These are phyloP conservation scores for Siderastrea radians DNA, from an alignment of 92 coral and sea anemone genomes.

Conservation along the genomic window DNA sequence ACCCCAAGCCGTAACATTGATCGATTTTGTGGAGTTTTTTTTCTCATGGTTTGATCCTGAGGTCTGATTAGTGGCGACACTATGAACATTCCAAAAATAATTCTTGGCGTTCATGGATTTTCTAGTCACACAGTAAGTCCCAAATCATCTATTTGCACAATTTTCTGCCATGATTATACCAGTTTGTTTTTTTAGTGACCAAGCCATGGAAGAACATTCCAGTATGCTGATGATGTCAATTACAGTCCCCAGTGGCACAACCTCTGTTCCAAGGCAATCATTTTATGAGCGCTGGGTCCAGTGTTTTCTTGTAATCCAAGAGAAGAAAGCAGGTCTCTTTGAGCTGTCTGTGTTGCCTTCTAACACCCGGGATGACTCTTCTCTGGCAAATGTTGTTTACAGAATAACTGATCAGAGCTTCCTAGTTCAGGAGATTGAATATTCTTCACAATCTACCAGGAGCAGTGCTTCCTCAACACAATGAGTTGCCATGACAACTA, in stretches of 20 bases:
- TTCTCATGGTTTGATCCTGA: no score
- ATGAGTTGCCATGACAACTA: constrained; percentile 4
- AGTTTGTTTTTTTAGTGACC: neutral
- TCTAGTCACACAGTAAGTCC: no score
- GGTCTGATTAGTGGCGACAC: no score
- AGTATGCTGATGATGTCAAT: constrained; percentile 65
- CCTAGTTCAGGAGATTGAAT: constrained; percentile 52
- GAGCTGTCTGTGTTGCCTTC: constrained; percentile 65
- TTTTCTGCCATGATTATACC: neutral
- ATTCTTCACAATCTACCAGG: constrained; percentile 22
- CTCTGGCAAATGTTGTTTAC: constrained; percentile 66
- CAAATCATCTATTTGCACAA: no score
- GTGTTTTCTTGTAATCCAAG: constrained; percentile 62
- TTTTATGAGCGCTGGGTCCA: constrained; percentile 88
- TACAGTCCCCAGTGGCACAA: constrained; percentile 48
- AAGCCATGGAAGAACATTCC: neutral
- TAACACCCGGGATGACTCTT: constrained; percentile 27
- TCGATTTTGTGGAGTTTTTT: no score
- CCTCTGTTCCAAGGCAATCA: constrained; percentile 63
- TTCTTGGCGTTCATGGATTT: no score
- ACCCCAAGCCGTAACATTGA: no score
- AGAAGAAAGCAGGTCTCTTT: constrained; percentile 48
- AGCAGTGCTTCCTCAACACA: neutral
- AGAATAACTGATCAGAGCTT: constrained; percentile 38
- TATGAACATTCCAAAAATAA: no score